Percentiles rank a stretch among this genome's conserved stretches.
phyloP scores from a whole-genome alignment of 1,140 invertebrate species.

The Doryteuthis pealeii region DNA sequence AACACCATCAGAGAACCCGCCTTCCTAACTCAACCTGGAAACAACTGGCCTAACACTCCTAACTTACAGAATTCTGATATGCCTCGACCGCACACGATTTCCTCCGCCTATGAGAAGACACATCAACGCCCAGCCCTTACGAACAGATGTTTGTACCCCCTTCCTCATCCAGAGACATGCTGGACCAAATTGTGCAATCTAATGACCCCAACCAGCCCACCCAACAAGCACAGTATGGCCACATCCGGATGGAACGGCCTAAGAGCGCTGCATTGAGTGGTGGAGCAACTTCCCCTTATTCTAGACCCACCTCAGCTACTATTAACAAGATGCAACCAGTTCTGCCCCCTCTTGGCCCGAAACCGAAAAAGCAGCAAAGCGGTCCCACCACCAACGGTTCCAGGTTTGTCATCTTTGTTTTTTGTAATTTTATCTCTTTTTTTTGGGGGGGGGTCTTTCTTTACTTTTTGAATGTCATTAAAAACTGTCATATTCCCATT shows the following conservation, averaged over 20 bases:
- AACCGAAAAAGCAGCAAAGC: constrained; percentile 62
- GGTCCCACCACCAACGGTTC: constrained; percentile 55
- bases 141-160: constrained; percentile 84
- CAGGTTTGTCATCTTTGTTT: constrained; percentile 41
- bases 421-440: too few species aligned
- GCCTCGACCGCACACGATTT: constrained; percentile 89
- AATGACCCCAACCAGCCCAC: background rate
- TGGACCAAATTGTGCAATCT: constrained; percentile 12
- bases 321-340: constrained; percentile 58
- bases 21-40: constrained; percentile 83
- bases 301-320: constrained; percentile 55
- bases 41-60: constrained; percentile 65
- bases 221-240: background rate
- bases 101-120: constrained; percentile 83
- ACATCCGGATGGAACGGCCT: background rate
- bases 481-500: too few species aligned
- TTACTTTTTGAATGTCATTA: too few species aligned
- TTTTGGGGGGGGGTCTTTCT: too few species aligned
- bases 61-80: constrained; percentile 25
- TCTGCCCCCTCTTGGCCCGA: constrained; percentile 65
- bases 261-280: constrained; percentile 1
- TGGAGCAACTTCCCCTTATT: constrained; percentile 36
- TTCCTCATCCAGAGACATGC: constrained; percentile 45
- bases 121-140: constrained; percentile 81
- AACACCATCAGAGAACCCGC: constrained; percentile 58